These are phyloP conservation scores for Mobula birostris DNA, from an alignment of 2,113 vertebrate species.

Conservation along the genomic window DNA sequence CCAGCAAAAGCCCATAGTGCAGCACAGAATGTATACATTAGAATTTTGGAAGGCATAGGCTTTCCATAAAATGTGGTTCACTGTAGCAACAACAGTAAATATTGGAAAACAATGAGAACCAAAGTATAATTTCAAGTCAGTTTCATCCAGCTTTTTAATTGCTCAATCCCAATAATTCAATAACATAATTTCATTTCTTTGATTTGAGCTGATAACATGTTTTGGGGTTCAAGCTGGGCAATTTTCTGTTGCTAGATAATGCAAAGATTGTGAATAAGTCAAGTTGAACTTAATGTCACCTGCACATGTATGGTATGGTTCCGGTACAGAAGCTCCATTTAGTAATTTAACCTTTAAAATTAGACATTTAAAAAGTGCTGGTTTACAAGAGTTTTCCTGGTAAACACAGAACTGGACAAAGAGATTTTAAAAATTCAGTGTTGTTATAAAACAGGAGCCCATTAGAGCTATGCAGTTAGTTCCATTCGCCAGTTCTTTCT, in stretches of 20 bases:
- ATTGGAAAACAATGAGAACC: neutral
- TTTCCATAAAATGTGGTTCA: neutral
- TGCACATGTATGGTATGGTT: too few species aligned
- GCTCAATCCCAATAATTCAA: neutral
- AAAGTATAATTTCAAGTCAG: neutral
- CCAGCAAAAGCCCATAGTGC: neutral
- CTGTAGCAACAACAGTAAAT: too few species aligned
- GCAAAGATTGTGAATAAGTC: neutral
- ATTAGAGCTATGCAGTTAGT: too few species aligned
- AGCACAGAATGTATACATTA: neutral
- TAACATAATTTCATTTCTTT: neutral
- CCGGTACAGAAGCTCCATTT: too few species aligned
- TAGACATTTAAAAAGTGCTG: neutral
- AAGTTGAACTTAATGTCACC: too few species aligned
- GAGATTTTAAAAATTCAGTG: too few species aligned
- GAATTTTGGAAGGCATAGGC: neutral
- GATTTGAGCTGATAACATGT: neutral
- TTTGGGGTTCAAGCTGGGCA: neutral
- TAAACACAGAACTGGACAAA: too few species aligned
- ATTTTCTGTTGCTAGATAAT: neutral
- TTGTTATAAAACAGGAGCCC: too few species aligned
- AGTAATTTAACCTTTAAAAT: neutral
- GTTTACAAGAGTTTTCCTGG: neutral
- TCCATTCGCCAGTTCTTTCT: too few species aligned
- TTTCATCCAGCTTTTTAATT: neutral